Conservation (phyloP, 2,797 vertebrate species). For the Sebastes ruberrimus region DNA sequence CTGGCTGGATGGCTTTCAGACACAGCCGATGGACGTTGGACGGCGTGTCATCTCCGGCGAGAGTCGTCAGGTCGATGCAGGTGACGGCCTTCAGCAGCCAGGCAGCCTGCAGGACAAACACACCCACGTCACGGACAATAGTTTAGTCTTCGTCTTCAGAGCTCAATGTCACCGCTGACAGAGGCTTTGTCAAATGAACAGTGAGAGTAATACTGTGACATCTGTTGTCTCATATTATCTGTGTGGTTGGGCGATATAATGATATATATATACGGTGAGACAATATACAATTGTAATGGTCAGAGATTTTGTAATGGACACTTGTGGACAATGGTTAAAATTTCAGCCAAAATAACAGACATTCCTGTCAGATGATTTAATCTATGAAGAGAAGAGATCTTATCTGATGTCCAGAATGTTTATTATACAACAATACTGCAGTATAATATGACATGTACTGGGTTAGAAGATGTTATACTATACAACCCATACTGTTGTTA, state of each 20-base stretch:
- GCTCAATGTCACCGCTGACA: background rate
- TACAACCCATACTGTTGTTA: background rate
- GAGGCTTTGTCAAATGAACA: background rate
- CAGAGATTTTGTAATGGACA: no score
- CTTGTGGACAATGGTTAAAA: no score
- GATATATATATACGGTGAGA: no score
- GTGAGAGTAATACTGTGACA: background rate
- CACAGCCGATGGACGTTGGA: conserved; percentile 92
- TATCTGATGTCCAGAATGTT: background rate
- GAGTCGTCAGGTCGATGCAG: conserved; percentile 94
- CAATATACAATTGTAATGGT: no score
- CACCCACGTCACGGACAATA: background rate
- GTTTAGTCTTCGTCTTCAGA: background rate
- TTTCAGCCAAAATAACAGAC: no score
- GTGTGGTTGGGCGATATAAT: no score
- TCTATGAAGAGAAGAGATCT: background rate
- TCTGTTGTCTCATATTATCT: no score
- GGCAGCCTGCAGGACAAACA: conserved; percentile 83
- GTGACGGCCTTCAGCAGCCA: conserved; percentile 94
- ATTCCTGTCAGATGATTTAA: no score
- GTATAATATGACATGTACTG: no score
- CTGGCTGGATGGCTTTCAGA: conserved; percentile 90
- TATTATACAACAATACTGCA: background rate
- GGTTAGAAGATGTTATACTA: background rate
- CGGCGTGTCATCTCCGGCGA: conserved; percentile 91